phyloP scores from a whole-genome alignment of 2,888 invertebrate genomes.

The Ramazzottius varieornatus region DNA sequence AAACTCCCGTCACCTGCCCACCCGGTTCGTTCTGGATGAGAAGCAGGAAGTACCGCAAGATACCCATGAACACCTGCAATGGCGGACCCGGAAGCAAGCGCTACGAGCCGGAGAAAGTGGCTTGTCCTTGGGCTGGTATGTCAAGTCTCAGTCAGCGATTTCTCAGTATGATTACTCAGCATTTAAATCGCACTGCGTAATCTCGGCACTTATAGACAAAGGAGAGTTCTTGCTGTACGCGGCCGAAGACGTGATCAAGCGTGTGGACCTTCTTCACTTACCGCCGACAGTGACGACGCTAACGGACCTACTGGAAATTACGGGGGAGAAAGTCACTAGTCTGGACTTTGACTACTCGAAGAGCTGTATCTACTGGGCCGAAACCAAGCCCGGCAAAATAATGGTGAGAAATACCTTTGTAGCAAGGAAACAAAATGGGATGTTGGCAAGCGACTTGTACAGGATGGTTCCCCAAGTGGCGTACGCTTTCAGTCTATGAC shows the following conservation, averaged over 20 bases:
- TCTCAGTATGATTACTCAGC: too few relatives aligned
- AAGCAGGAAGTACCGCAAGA: slow-evolving; percentile 38
- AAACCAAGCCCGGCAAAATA: slow-evolving; percentile 49
- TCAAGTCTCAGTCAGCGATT: too few relatives aligned
- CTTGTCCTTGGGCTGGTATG: slow-evolving; percentile 24
- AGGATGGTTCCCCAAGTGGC: too few relatives aligned
- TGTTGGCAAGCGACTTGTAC: not conserved
- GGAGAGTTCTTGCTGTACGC: slow-evolving; percentile 54
- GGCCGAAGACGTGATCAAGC: slow-evolving; percentile 43
- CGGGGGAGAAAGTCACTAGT: slow-evolving; percentile 50
- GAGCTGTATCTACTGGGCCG: slow-evolving; percentile 67
- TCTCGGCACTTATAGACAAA: slow-evolving; percentile 23
- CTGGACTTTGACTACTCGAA: slow-evolving; percentile 57
- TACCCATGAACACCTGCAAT: slow-evolving; percentile 49
- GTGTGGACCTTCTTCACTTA: slow-evolving; percentile 34
- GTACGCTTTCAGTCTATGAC: too few relatives aligned
- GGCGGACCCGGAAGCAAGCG: slow-evolving; percentile 39
- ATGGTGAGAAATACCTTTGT: slow-evolving; percentile 23
- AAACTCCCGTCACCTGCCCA: not conserved
- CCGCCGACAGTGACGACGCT: slow-evolving; percentile 9
- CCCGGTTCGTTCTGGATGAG: not conserved
- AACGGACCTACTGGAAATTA: slow-evolving; percentile 34
- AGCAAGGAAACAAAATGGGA: not conserved
- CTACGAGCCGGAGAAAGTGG: slow-evolving; percentile 38
- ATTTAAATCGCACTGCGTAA: too few relatives aligned